phyloP scores from a whole-genome alignment of 2,797 vertebrate species.

The Epinephelus malabaricus region DNA sequence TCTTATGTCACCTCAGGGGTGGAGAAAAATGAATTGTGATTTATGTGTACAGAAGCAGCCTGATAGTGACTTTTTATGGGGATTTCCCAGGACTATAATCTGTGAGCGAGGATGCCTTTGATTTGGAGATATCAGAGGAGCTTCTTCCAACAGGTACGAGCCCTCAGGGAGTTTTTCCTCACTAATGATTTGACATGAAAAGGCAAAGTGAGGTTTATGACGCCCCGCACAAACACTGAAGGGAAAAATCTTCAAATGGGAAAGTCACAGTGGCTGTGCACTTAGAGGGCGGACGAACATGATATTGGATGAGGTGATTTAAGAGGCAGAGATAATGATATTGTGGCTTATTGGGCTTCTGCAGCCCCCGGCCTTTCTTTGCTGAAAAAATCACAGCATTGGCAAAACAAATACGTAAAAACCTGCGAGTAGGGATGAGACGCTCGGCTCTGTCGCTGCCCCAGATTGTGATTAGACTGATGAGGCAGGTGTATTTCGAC shows the following conservation, averaged over 20 bases:
- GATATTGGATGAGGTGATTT: slow-evolving; percentile 34
- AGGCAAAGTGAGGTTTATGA: slow-evolving; percentile 54
- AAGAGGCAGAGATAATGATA: slow-evolving; percentile 42
- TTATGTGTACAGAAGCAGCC: slow-evolving; percentile 18
- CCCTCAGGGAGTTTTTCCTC: slow-evolving; percentile 47
- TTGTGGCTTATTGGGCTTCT: slow-evolving; percentile 11
- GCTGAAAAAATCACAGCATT: not conserved
- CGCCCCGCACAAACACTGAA: slow-evolving; percentile 5
- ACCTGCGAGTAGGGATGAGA: not conserved
- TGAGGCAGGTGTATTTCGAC: slow-evolving; percentile 46
- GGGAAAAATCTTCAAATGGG: slow-evolving; percentile 46
- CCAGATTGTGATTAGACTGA: slow-evolving; percentile 19
- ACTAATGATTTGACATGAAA: slow-evolving; percentile 68
- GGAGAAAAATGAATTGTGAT: slow-evolving; percentile 27
- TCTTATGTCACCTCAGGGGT: slow-evolving; percentile 21
- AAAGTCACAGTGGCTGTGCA: slow-evolving; percentile 13
- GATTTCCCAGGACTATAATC: slow-evolving; percentile 61
- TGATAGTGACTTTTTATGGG: slow-evolving; percentile 26
- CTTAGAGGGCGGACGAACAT: slow-evolving; percentile 21
- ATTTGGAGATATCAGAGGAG: slow-evolving; percentile 58
- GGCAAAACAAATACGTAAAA: not conserved
- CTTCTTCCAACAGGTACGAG: slow-evolving; percentile 54
- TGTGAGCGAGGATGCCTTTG: slow-evolving; percentile 47
- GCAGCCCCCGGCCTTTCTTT: not conserved
- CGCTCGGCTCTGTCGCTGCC: not conserved